Evolutionary conservation across 2,113 vertebrate genomes (phyloP).

Genomic region (Pungitius pungitius): DNA sequence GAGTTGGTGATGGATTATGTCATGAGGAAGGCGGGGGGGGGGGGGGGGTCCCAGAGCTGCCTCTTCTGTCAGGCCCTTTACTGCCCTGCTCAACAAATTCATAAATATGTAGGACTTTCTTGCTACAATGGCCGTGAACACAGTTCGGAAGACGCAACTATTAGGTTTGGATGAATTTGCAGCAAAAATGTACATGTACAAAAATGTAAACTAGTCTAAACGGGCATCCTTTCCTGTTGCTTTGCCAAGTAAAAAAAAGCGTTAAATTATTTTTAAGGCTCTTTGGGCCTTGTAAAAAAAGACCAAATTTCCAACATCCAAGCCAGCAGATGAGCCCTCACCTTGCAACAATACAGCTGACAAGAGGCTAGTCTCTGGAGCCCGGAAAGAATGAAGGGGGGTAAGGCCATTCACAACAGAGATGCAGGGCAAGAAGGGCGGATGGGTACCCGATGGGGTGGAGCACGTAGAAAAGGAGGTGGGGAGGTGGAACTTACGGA

Average conservation of each 20-base stretch:
- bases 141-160: neutral
- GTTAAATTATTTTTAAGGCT: neutral
- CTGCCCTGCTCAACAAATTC: slow-evolving; percentile 4
- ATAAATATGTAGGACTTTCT: too few species aligned
- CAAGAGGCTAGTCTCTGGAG: slow-evolving; percentile 82
- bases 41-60: slow-evolving; percentile 78
- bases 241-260: neutral
- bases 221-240: too few species aligned
- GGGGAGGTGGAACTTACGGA: slow-evolving; percentile 82
- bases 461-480: slow-evolving; percentile 65
- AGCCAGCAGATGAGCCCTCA: slow-evolving; percentile 40
- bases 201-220: too few species aligned
- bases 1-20: slow-evolving; percentile 64
- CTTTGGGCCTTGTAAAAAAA: neutral
- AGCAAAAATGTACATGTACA: too few species aligned
- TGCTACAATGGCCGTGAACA: neutral
- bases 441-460: slow-evolving; percentile 71
- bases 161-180: neutral
- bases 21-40: slow-evolving; percentile 68
- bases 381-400: slow-evolving; percentile 72
- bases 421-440: slow-evolving; percentile 72
- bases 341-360: slow-evolving; percentile 52
- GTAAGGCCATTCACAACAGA: slow-evolving; percentile 77
- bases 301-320: neutral
- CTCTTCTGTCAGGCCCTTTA: slow-evolving; percentile 62